Evolutionary conservation across 2,797 vertebrate species (phyloP).

Genomic region (Sitta carolinensis): DNA sequence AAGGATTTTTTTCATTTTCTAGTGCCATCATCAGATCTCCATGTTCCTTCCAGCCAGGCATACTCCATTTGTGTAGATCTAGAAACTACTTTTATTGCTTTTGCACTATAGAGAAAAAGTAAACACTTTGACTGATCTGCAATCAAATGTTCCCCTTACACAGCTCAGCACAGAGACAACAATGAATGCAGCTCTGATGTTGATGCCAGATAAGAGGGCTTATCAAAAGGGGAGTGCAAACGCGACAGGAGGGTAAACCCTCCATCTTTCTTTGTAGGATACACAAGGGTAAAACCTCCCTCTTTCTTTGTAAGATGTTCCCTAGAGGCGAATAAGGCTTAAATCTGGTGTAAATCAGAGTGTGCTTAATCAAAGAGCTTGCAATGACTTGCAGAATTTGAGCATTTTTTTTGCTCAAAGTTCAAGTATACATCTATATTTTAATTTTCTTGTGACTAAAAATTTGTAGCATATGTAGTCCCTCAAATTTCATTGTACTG

Average conservation of each 20-base stretch:
- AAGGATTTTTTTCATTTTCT: neutral
- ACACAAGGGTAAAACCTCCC: neutral
- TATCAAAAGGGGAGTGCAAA: neutral
- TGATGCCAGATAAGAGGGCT: neutral
- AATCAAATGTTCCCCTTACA: neutral
- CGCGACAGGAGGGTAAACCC: neutral
- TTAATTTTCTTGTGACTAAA: neutral
- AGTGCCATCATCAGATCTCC: neutral
- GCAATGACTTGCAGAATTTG: neutral
- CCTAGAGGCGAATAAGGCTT: neutral
- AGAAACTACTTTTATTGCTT: neutral
- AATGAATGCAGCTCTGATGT: neutral
- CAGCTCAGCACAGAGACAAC: neutral
- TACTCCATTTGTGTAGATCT: neutral
- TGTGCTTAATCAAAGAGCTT: neutral
- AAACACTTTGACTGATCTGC: neutral
- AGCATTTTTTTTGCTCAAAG: neutral
- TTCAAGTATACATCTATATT: neutral
- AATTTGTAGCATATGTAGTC: neutral
- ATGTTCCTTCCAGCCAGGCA: neutral
- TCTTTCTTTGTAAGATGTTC: neutral
- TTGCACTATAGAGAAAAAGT: neutral
- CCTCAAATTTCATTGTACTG: neutral
- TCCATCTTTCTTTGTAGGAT: neutral
- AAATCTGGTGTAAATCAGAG: slow-evolving; percentile 17